Percentiles rank a stretch among this genome's conserved stretches.
These are phyloP conservation scores for Rafetus swinhoei DNA, from an alignment of 2,113 vertebrate genomes.

Conservation along the genomic window DNA sequence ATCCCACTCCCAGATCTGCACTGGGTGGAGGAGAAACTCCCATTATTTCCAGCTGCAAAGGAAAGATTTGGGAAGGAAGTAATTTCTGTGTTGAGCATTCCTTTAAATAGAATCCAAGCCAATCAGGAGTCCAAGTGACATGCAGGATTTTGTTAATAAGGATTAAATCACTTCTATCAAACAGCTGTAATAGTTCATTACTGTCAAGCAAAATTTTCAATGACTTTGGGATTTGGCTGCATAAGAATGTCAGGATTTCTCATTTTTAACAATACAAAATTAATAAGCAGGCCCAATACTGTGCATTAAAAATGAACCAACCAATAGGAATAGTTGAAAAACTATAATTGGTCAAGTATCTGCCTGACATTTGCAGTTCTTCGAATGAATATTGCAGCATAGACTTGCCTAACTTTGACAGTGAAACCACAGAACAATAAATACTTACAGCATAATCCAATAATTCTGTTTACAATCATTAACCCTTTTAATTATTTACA, in stretches of 20 bases:
- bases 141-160: neutral
- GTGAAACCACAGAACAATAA: slow-evolving; percentile 54
- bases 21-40: fast-evolving
- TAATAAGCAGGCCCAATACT: neutral
- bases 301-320: neutral
- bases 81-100: fast-evolving
- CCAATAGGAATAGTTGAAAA: neutral
- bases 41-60: neutral
- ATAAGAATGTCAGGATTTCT: neutral
- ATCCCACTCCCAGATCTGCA: neutral
- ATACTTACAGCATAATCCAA: slow-evolving; percentile 21
- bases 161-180: neutral
- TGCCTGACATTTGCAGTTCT: slow-evolving; percentile 15
- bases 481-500: slow-evolving; percentile 59
- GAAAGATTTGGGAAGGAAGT: neutral
- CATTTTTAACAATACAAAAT: neutral
- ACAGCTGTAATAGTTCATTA: neutral
- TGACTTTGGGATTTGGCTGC: neutral
- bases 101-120: neutral
- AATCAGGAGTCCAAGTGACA: neutral
- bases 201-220: neutral
- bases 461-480: slow-evolving; percentile 27
- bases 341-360: neutral
- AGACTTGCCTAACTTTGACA: slow-evolving; percentile 45
- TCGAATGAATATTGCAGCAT: slow-evolving; percentile 7